Evolutionary conservation across 2,888 invertebrate genomes (phyloP).

Genomic region (Epirrita christyi): DNA sequence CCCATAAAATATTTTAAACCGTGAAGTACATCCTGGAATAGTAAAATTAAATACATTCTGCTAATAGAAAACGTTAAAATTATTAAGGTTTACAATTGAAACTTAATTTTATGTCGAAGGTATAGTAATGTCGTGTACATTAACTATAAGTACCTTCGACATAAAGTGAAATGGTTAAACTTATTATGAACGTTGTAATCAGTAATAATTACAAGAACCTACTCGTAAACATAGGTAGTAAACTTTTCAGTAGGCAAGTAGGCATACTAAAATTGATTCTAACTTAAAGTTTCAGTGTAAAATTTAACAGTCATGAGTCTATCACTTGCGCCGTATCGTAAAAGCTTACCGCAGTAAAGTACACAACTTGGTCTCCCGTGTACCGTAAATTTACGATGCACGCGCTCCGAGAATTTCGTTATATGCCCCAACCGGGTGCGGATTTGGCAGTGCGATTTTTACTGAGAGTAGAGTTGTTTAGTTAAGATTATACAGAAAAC

Average conservation of each 20-base stretch:
- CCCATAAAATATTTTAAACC: too few relatives aligned
- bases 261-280: constrained; percentile 20
- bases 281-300: constrained; percentile 35
- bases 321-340: constrained; percentile 52
- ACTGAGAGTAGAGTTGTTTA: constrained; percentile 30
- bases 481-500: constrained; percentile 3
- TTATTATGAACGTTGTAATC: too few relatives aligned
- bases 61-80: too few relatives aligned
- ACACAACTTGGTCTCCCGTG: constrained; percentile 78
- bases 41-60: too few relatives aligned
- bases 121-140: too few relatives aligned
- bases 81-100: too few relatives aligned
- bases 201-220: too few relatives aligned
- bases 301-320: constrained; percentile 44
- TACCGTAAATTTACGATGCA: constrained; percentile 79
- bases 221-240: background rate
- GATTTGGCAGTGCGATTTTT: constrained; percentile 68
- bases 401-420: constrained; percentile 75
- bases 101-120: too few relatives aligned
- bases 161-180: too few relatives aligned
- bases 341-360: constrained; percentile 78
- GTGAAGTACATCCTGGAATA: too few relatives aligned
- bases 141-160: too few relatives aligned
- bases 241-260: constrained; percentile 10
- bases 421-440: constrained; percentile 63